These are phyloP conservation scores for Morus bassanus DNA, from an alignment of 2,797 vertebrate genomes.

Conservation along the genomic window DNA sequence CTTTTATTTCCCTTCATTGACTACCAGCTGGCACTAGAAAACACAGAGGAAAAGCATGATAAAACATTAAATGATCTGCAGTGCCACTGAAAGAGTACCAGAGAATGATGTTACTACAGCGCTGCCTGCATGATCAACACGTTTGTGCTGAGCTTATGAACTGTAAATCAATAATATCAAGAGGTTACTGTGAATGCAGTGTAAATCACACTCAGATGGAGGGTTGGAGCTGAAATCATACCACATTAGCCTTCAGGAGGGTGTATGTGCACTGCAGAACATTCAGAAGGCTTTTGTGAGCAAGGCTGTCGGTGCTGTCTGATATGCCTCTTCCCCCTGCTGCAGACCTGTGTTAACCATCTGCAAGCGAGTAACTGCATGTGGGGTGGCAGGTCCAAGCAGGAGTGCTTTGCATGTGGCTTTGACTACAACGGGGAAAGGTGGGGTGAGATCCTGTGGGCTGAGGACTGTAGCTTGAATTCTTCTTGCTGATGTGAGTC, in stretches of 20 bases:
- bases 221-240: neutral
- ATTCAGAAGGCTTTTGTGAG: neutral
- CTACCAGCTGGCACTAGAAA: neutral
- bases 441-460: neutral
- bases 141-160: neutral
- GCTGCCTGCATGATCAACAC: neutral
- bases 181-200: neutral
- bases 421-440: neutral
- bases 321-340: fast-evolving
- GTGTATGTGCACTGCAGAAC: neutral
- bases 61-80: neutral
- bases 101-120: neutral
- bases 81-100: neutral
- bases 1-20: neutral
- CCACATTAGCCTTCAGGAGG: neutral
- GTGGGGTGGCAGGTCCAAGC: neutral
- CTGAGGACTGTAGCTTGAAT: neutral
- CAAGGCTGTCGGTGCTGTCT: neutral
- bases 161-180: neutral
- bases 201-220: neutral
- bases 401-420: neutral
- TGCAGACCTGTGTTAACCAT: neutral
- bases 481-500: neutral
- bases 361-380: fast-evolving
- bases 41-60: neutral